Percentiles rank a stretch among this genome's conserved stretches.
Conservation (phyloP, 2,888 invertebrate genomes). For the Dryococelus australis region DNA sequence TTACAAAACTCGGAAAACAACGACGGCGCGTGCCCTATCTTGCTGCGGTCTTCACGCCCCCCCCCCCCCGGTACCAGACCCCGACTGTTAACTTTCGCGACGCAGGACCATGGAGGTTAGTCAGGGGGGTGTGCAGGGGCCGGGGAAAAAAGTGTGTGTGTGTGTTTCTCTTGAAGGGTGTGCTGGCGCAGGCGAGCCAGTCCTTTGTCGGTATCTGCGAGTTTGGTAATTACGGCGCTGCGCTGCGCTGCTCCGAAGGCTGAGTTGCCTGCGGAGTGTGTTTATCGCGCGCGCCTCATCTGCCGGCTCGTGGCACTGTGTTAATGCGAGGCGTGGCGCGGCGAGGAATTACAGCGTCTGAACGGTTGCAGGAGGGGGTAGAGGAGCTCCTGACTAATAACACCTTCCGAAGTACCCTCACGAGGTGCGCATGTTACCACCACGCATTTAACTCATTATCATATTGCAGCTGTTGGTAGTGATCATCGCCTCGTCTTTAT, state of each 20-base stretch:
- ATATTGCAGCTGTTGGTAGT: neutral
- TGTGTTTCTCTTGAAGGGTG: neutral
- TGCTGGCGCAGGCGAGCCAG: neutral
- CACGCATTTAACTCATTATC: neutral
- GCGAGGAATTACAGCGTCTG: neutral
- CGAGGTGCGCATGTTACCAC: neutral
- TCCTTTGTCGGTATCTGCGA: constrained; percentile 16
- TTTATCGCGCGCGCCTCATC: neutral
- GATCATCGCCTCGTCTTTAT: too few relatives aligned
- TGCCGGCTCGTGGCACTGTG: neutral
- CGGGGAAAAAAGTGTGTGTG: neutral
- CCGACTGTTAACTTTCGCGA: neutral
- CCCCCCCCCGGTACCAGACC: too few relatives aligned
- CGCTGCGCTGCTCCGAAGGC: neutral
- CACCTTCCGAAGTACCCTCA: neutral
- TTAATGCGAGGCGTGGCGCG: neutral
- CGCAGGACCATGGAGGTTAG: neutral
- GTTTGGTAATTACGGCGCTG: neutral
- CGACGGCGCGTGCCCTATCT: neutral
- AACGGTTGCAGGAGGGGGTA: neutral
- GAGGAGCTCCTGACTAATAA: neutral
- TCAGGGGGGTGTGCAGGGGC: neutral
- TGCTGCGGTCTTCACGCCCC: neutral
- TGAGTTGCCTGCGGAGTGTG: neutral
- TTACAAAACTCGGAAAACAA: neutral